A percentile compares a stretch with the other conserved stretches of the same genome.
phyloP scores from a whole-genome alignment of 2,113 vertebrate species.

The Sisor rabdophorus region DNA sequence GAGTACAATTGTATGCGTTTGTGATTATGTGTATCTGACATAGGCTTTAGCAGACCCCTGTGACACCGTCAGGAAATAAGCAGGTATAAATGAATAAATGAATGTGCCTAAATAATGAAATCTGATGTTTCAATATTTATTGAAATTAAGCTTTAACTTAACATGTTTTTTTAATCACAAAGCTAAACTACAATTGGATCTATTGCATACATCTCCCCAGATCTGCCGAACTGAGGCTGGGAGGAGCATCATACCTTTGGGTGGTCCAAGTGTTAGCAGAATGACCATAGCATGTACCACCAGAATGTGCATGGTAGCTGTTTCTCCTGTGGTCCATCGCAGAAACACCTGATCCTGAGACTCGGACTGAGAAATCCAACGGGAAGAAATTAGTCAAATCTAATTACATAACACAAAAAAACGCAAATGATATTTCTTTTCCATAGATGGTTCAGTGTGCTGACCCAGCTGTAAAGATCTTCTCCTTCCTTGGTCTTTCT shows the following conservation, averaged over 20 bases:
- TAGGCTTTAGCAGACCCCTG: no score
- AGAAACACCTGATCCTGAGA: conserved; percentile 98
- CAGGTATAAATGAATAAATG: no score
- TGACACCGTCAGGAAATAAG: no score
- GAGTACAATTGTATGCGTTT: no score
- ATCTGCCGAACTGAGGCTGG: background rate
- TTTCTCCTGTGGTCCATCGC: conserved; percentile 92
- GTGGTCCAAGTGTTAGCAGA: conserved; percentile 88
- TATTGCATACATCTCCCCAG: background rate
- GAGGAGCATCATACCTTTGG: conserved; percentile 71
- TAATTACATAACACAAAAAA: background rate
- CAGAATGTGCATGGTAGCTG: conserved; percentile 96
- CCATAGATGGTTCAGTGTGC: conserved; percentile 8
- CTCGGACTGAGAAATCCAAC: conserved; percentile 75
- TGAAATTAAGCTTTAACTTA: no score
- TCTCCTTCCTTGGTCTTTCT: conserved; percentile 95
- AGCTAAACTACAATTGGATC: no score
- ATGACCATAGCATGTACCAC: conserved; percentile 98
- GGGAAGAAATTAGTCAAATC: background rate
- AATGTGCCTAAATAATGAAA: no score
- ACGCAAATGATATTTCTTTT: background rate
- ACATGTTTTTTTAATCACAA: no score
- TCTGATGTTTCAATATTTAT: no score
- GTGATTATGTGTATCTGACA: no score
- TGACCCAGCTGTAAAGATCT: conserved; percentile 97